Conservation (phyloP, 2,113 vertebrate species). For the Elephas maximus region DNA sequence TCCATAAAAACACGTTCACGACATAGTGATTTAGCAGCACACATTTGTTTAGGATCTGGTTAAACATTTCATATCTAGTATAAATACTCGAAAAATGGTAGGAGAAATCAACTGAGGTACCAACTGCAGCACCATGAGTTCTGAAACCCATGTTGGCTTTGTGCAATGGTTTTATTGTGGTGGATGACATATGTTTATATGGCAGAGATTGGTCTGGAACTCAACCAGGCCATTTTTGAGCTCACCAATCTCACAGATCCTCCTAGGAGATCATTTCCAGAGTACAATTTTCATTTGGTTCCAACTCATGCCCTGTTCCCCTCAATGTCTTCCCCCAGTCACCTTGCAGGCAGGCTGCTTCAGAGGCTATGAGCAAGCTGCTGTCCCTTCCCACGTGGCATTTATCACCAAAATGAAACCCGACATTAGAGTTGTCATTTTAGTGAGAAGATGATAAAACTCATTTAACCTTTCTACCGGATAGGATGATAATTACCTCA, state of each 20-base stretch:
- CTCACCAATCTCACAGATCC: not conserved
- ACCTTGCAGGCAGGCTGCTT: not conserved
- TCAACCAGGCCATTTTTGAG: not conserved
- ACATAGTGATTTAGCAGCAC: not conserved
- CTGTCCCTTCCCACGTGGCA: not conserved
- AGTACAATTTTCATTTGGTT: not conserved
- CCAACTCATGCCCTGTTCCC: rapidly evolving
- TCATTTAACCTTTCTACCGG: constrained; percentile 61
- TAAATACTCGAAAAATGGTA: not conserved
- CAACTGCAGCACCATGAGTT: not conserved
- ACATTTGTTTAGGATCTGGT: not conserved
- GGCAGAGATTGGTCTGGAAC: not conserved
- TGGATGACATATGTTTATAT: not conserved
- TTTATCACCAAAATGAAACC: constrained; percentile 69
- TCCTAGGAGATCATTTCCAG: not conserved
- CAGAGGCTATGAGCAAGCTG: no score
- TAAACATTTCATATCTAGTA: not conserved
- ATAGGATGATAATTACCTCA: not conserved
- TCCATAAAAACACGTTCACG: not conserved
- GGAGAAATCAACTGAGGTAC: not conserved
- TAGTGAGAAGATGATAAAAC: constrained; percentile 60
- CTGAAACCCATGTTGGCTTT: not conserved
- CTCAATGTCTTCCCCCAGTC: not conserved
- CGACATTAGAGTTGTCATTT: constrained; percentile 62
- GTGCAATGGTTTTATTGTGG: not conserved